phyloP scores from a whole-genome alignment of 2,888 invertebrate genomes.

The Caenorhabditis parvicauda region DNA sequence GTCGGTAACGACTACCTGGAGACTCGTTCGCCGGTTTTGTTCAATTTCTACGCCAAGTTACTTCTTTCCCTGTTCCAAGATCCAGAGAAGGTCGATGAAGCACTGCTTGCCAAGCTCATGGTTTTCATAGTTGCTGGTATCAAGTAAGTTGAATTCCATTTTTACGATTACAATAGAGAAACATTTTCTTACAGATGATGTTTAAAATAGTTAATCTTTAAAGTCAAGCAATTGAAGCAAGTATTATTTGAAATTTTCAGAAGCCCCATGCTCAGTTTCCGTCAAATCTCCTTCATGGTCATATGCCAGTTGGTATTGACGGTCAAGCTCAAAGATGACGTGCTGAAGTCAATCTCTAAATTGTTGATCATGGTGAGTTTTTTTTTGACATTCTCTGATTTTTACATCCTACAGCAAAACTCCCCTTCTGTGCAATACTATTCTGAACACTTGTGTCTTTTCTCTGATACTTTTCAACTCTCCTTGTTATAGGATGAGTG shows the following conservation, averaged over 20 bases:
- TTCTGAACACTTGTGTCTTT: no score
- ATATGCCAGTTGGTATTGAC: conserved; percentile 44
- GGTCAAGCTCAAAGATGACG: conserved; percentile 40
- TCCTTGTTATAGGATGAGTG: not conserved
- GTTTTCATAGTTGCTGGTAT: conserved; percentile 52
- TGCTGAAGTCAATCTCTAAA: conserved; percentile 39
- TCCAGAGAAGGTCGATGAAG: conserved; percentile 68
- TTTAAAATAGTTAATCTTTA: not conserved
- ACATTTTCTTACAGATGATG: no score
- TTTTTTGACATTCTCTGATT: not conserved
- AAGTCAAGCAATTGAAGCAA: no score
- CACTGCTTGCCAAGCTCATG: conserved; percentile 67
- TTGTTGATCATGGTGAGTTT: conserved; percentile 42
- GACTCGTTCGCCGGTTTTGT: conserved; percentile 70
- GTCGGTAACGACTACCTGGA: conserved; percentile 38
- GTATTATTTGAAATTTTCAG: conserved; percentile 6
- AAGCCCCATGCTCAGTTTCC: conserved; percentile 32
- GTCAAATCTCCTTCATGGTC: conserved; percentile 40
- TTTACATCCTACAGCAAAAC: not conserved
- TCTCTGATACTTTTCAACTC: not conserved
- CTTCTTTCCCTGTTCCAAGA: conserved; percentile 74
- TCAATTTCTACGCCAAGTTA: conserved; percentile 79
- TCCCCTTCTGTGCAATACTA: no score
- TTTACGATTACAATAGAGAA: not conserved
- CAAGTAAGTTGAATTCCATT: conserved; percentile 24